phyloP scores from a whole-genome alignment of 2,888 invertebrate genomes.

The Leucophenga maculata region DNA sequence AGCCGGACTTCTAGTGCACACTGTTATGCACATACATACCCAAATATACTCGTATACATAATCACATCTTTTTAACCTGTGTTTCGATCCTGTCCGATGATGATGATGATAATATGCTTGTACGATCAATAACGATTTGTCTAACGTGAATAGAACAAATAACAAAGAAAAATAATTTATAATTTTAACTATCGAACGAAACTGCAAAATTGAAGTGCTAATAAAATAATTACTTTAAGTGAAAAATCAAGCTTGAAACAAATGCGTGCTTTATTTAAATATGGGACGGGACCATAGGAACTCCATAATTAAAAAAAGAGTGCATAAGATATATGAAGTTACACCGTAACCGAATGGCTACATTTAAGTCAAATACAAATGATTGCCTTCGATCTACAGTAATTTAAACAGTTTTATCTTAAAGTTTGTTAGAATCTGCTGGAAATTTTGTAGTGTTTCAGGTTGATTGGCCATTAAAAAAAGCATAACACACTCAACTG shows the following conservation, averaged over 20 bases:
- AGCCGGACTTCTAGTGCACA: background rate
- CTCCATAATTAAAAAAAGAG: too few relatives aligned
- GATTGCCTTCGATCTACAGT: too few relatives aligned
- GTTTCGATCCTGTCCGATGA: background rate
- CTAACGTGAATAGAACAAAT: background rate
- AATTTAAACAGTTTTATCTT: too few relatives aligned
- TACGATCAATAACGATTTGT: background rate
- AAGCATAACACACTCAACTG: too few relatives aligned
- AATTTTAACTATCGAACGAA: slow-evolving; percentile 3
- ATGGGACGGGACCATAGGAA: background rate
- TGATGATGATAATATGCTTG: background rate
- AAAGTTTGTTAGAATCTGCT: too few relatives aligned
- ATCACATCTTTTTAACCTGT: background rate
- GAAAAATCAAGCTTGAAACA: background rate
- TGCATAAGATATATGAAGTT: too few relatives aligned
- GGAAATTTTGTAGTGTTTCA: too few relatives aligned
- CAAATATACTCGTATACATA: background rate
- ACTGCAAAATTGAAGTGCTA: background rate
- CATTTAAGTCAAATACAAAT: too few relatives aligned
- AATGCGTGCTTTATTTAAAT: background rate
- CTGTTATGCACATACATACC: background rate
- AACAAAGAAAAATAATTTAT: background rate
- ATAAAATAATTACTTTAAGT: slow-evolving; percentile 1
- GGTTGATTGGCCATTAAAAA: too few relatives aligned
- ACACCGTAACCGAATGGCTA: too few relatives aligned